These are phyloP conservation scores for Cirrhinus mrigala DNA, from an alignment of 2,797 vertebrate genomes.

Conservation along the genomic window DNA sequence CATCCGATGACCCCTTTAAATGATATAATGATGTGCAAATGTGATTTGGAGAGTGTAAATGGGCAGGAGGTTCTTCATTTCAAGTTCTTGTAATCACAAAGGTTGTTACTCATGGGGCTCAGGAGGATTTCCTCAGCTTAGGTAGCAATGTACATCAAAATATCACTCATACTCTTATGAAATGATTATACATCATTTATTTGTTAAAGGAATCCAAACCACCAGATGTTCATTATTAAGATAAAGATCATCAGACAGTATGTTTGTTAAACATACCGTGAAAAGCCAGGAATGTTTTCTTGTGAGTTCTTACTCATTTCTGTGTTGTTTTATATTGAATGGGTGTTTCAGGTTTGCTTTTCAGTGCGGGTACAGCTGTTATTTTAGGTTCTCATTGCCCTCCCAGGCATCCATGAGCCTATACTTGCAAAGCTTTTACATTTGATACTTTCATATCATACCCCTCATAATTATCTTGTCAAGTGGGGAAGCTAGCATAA, in stretches of 20 bases:
- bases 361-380: background rate
- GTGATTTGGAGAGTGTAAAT: background rate
- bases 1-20: too few relatives aligned
- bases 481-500: background rate
- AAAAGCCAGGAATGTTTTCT: conserved; percentile 14
- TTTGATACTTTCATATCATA: background rate
- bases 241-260: background rate
- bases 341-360: background rate
- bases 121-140: background rate
- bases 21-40: background rate
- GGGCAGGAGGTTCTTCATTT: background rate
- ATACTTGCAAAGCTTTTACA: conserved; percentile 2
- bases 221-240: conserved; percentile 8
- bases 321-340: background rate
- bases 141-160: background rate
- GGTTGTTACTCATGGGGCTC: background rate
- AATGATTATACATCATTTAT: background rate
- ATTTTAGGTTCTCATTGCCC: background rate
- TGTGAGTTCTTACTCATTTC: background rate
- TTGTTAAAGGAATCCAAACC: background rate
- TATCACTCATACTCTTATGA: background rate
- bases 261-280: background rate
- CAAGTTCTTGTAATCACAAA: background rate
- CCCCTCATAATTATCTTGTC: conserved; percentile 11
- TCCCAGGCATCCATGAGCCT: background rate